Percentiles rank a stretch among this genome's conserved stretches.
These are phyloP conservation scores for Centruroides sculpturatus DNA, from an alignment of 1,140 invertebrate genomes.

Conservation along the genomic window DNA sequence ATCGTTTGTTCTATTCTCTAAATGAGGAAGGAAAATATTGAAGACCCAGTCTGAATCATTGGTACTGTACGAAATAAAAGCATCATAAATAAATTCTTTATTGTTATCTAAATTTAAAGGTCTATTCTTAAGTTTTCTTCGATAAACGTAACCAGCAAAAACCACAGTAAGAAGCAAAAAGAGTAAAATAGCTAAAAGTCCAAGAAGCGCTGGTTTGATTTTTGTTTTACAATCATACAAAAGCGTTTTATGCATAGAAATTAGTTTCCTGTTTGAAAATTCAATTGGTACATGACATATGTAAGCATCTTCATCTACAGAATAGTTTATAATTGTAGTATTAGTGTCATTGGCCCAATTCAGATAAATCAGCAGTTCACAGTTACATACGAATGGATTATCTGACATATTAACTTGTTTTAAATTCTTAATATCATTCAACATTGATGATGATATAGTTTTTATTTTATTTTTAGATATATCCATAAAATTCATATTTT, in stretches of 20 bases:
- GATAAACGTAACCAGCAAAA: conserved; percentile 24
- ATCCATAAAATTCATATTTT: too few relatives aligned
- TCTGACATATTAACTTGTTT: conserved; percentile 30
- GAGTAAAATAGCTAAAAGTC: conserved; percentile 21
- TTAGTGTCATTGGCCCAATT: background rate
- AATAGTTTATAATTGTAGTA: background rate
- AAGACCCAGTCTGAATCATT: conserved; percentile 44
- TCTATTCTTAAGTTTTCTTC: conserved; percentile 18
- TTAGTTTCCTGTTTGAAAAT: background rate
- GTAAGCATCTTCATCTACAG: conserved; percentile 16
- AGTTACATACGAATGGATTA: conserved; percentile 37
- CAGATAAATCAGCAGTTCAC: background rate
- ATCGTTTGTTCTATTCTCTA: conserved; percentile 38
- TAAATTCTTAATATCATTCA: conserved; percentile 35
- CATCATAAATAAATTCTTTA: conserved; percentile 39
- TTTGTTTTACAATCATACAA: background rate
- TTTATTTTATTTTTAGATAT: conserved; percentile 38
- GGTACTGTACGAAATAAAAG: conserved; percentile 48
- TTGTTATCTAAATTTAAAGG: background rate
- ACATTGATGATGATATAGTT: conserved; percentile 36
- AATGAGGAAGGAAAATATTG: conserved; percentile 33
- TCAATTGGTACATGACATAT: conserved; percentile 26
- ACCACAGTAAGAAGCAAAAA: conserved; percentile 25
- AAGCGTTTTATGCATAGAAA: background rate
- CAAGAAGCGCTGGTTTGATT: conserved; percentile 24